Conservation (phyloP, 1,140 invertebrate species). For the Drosophila nasuta region DNA sequence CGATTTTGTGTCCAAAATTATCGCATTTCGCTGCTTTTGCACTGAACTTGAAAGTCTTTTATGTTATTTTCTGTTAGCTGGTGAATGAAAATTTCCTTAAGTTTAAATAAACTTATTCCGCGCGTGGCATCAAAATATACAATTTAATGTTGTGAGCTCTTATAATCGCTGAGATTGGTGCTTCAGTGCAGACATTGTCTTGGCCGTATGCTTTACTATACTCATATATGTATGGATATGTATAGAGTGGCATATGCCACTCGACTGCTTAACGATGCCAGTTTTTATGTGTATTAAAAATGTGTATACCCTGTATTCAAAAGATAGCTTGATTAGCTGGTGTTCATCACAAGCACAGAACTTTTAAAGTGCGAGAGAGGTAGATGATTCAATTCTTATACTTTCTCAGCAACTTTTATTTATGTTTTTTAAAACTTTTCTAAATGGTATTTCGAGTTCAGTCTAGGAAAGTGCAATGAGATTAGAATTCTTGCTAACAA, state of each 20-base stretch:
- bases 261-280: neutral
- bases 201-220: neutral
- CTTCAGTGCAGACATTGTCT: constrained; percentile 2
- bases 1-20: constrained; percentile 14
- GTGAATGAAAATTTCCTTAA: constrained; percentile 4
- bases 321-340: neutral
- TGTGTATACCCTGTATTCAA: neutral
- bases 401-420: too few relatives aligned
- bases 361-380: too few relatives aligned
- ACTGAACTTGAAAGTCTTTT: neutral
- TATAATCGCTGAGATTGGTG: constrained; percentile 12
- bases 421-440: too few relatives aligned
- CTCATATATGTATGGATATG: neutral
- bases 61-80: neutral
- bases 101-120: constrained; percentile 11
- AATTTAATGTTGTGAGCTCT: constrained; percentile 13
- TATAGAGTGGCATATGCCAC: neutral
- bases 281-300: constrained; percentile 4
- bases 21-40: neutral
- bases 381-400: too few relatives aligned
- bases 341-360: too few relatives aligned
- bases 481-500: too few relatives aligned
- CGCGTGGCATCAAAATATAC: constrained; percentile 5
- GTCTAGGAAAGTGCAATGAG: too few relatives aligned
- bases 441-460: too few relatives aligned